These are phyloP conservation scores for Lutjanus erythropterus DNA, from an alignment of 2,113 vertebrate genomes.

Conservation along the genomic window DNA sequence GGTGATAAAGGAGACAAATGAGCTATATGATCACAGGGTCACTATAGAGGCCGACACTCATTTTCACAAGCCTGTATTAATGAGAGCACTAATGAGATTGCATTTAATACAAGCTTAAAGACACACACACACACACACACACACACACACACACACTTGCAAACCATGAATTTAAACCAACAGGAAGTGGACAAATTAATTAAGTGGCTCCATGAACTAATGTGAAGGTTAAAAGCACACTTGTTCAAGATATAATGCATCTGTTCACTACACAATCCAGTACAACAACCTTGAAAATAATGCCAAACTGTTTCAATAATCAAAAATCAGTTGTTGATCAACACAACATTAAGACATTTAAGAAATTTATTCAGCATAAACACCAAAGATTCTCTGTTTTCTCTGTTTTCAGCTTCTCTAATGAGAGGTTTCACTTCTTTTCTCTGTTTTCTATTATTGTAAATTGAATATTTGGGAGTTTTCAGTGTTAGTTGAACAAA, in stretches of 20 bases:
- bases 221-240: too few species aligned
- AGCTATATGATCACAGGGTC: constrained; percentile 5
- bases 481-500: neutral
- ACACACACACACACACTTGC: neutral
- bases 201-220: too few species aligned
- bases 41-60: neutral
- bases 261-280: too few species aligned
- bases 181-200: neutral
- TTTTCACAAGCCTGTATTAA: neutral
- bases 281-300: too few species aligned
- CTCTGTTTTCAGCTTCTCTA: neutral
- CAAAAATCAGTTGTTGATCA: too few species aligned
- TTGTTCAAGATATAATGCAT: too few species aligned
- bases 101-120: neutral
- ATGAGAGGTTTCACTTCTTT: too few species aligned
- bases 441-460: neutral
- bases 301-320: too few species aligned
- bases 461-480: neutral
- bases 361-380: too few species aligned
- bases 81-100: neutral
- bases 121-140: neutral
- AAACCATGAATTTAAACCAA: neutral
- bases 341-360: too few species aligned
- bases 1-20: neutral
- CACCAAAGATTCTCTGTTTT: neutral